Base-by-base conservation (phyloP, 1,140 invertebrate genomes). In the Thaumatotibia leucotreta region DNA sequence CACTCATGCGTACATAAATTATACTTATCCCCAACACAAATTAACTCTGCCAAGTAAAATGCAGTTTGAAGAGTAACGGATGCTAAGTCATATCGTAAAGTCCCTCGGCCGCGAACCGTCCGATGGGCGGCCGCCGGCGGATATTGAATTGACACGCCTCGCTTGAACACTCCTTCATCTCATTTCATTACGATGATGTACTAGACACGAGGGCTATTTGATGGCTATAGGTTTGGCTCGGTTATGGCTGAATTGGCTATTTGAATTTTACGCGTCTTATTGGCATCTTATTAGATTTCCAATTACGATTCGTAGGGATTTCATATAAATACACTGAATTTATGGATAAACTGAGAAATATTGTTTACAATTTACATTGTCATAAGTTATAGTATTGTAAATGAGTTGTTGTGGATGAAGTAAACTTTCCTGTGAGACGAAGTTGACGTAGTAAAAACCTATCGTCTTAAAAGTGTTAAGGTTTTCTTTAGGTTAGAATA, bases 121-220 rank as follows among this genome's bases (percentile, higher is more conserved):
- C 73, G 39, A 86, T 74, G 72, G 67, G 71, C 22, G 79, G 65
- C 79, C 77, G 82, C 79, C 83, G 75, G 76, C 80, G 84, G 83
- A 86, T 86, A 86, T 85, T 81, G 83, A 85, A 85, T 82, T 80
- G 86, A 87, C 83, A 86, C 84, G 83, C 79, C 82, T 85, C 73
- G 72, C 73, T 79, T 67, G 72, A 74, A 73, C 78, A 74, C 76
- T 76, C 76, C 64, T 66, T 72, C 76, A 80, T 79, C 77, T 84
- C 76, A 78, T 80, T 69, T 75, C 75, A 80, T 84, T 83, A 82
- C 70, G 49, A 62, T 71, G 66, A 73, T 73, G 71, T 76, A 27
- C 27, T 29, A 58, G 52, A 27, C 49, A 23, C n/a, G n/a, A 22
- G 50, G 50, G 50, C 22, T 54, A 54, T 11, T 39, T 39, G 33